Base-by-base conservation (phyloP, 1,140 invertebrate genomes). In the Ips typographus region DNA sequence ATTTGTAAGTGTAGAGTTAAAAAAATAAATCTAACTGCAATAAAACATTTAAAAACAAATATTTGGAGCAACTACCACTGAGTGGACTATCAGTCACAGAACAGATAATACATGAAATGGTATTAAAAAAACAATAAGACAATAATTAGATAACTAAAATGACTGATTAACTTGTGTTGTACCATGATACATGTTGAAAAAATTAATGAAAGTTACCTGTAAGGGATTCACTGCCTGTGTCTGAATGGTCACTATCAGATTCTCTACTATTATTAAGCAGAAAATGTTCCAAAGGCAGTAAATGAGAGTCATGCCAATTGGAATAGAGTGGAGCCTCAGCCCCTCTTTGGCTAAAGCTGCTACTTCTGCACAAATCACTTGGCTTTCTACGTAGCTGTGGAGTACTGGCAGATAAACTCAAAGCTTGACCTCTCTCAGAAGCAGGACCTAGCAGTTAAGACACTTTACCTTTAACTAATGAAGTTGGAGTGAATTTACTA, bases 241-340 rank as follows among this genome's bases (percentile, higher is more conserved):
- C 79, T 41, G 79, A 80, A 74, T 80, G 78, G 66, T 80, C 79
- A 73, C 78, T 80, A 80, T 92, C 91, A 1, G 87, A 90, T 77
- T 90, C 89, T 4, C 90, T 73, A 68, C 83, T 95, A 91, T 78
- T 95, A 55, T 79, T 92, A 71, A 95, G 84, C 59, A 95, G 92
- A 77, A 94, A 95, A 79, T 94, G 90, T 77, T 94, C 93, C 61
- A 95, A 82, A 2, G 93, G 92, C 74, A 94, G 79, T 56, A 94
- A 80, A 79, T 94, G 91, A 74, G 88, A 84, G 72, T 85, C 83
- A 76, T 90, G 89, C 83, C 89, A 88, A 79, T 91, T 91, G 64
- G 87, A 89, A 76, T 91, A 91, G 41, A 91, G 77, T 1, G 89
- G 89, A 8, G 86, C 77, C 70, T 78, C 77, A 37, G 75, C 75